phyloP scores from a whole-genome alignment of 2,888 invertebrate genomes.

The Perizoma flavofasciatum region DNA sequence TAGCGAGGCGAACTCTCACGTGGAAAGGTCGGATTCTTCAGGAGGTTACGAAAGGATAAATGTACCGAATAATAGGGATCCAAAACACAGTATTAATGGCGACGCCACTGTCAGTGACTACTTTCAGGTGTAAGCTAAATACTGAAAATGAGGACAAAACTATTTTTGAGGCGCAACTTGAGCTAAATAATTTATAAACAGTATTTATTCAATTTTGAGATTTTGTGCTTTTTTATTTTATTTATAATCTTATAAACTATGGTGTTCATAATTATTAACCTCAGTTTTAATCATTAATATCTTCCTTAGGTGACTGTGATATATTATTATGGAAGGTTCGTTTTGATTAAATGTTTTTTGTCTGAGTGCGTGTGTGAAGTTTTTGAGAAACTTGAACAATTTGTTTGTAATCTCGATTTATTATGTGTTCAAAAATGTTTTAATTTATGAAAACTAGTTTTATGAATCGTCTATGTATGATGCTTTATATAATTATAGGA shows the following conservation, averaged over 20 bases:
- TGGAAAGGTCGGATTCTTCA: conserved; percentile 70
- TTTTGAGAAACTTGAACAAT: conserved; percentile 33
- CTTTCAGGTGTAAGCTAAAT: conserved; percentile 69
- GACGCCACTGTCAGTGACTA: conserved; percentile 74
- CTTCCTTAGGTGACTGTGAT: conserved; percentile 82
- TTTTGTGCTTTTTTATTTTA: conserved; percentile 66
- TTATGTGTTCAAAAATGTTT: conserved; percentile 58
- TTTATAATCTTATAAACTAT: conserved; percentile 59
- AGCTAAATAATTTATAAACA: conserved; percentile 52
- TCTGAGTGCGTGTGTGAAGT: conserved; percentile 38
- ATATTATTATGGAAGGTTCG: conserved; percentile 60
- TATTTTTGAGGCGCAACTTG: conserved; percentile 24
- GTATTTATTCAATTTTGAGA: conserved; percentile 60
- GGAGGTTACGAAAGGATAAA: conserved; percentile 76
- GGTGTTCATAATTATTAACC: conserved; percentile 58
- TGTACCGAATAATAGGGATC: conserved; percentile 59
- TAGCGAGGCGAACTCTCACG: conserved; percentile 54
- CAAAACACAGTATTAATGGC: conserved; percentile 72
- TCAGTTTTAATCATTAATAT: conserved; percentile 66
- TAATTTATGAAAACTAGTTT: conserved; percentile 44
- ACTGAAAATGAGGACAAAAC: conserved; percentile 29
- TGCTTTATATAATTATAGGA: conserved; percentile 47
- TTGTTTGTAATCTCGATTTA: conserved; percentile 60
- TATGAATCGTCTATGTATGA: conserved; percentile 42
- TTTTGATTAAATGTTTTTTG: conserved; percentile 53